Evolutionary conservation across 2,888 invertebrate genomes (phyloP).

Genomic region (Pristionchus mayeri): DNA sequence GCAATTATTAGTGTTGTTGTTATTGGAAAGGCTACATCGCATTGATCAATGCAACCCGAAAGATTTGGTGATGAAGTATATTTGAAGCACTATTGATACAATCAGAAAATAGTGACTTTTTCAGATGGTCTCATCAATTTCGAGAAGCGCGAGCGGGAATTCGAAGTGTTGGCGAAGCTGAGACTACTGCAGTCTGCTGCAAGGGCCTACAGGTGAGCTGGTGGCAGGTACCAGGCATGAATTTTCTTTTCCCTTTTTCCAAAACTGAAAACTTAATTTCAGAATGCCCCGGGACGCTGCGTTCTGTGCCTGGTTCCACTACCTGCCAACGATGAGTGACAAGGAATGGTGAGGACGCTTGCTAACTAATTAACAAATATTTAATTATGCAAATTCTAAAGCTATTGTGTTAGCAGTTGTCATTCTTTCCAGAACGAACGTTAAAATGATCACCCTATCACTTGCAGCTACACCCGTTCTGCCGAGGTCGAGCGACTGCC

Average conservation of each 20-base stretch:
- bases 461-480: constrained; percentile 44
- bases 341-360: constrained; percentile 84
- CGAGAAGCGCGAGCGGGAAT: constrained; percentile 97
- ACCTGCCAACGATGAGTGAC: constrained; percentile 91
- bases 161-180: constrained; percentile 95
- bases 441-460: not conserved
- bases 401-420: not conserved
- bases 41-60: not conserved
- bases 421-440: not conserved
- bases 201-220: constrained; percentile 85
- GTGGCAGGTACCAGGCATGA: no score
- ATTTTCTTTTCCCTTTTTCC: no score
- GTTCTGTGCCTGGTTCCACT: constrained; percentile 93
- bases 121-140: constrained; percentile 90
- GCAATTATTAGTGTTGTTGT: no score
- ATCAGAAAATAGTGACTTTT: no score
- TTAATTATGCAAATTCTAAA: no score
- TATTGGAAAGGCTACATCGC: no score
- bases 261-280: no score
- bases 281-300: constrained; percentile 87
- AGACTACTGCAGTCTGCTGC: constrained; percentile 95
- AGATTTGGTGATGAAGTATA: not conserved
- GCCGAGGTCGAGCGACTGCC: constrained; percentile 30
- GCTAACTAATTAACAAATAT: not conserved
- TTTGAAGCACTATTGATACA: not conserved